phyloP scores from a whole-genome alignment of 2,888 invertebrate genomes.

The Tenthredo amoena region DNA sequence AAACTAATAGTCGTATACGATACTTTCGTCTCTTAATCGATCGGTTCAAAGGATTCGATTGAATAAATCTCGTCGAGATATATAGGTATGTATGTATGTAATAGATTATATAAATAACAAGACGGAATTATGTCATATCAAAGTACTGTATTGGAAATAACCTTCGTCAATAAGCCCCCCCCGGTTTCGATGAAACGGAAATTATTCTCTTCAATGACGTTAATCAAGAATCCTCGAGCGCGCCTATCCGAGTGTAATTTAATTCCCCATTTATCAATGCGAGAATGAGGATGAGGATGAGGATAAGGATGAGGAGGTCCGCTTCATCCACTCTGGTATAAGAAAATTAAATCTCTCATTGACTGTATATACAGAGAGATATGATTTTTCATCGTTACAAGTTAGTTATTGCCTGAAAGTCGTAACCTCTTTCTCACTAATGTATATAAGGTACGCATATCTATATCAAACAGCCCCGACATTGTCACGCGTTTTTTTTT shows the following conservation, averaged over 20 bases:
- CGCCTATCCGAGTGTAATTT: constrained; percentile 11
- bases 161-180: neutral
- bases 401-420: neutral
- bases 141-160: constrained; percentile 15
- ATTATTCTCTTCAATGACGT: constrained; percentile 41
- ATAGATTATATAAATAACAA: neutral
- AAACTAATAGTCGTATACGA: neutral
- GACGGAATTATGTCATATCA: neutral
- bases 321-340: neutral
- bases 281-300: neutral
- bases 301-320: neutral
- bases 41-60: too few species aligned
- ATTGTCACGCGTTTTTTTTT: too few species aligned
- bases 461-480: neutral
- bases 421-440: neutral
- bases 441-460: neutral
- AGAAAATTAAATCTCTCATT: constrained; percentile 25
- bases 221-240: constrained; percentile 30
- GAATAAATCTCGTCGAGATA: too few species aligned
- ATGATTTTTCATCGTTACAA: neutral
- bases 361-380: neutral
- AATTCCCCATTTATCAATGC: neutral
- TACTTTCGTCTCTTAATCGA: too few species aligned
- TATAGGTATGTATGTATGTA: neutral
- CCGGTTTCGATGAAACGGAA: constrained; percentile 21